Evolutionary conservation across 2,888 invertebrate species (phyloP).

Genomic region (Falcaria lacertinaria): DNA sequence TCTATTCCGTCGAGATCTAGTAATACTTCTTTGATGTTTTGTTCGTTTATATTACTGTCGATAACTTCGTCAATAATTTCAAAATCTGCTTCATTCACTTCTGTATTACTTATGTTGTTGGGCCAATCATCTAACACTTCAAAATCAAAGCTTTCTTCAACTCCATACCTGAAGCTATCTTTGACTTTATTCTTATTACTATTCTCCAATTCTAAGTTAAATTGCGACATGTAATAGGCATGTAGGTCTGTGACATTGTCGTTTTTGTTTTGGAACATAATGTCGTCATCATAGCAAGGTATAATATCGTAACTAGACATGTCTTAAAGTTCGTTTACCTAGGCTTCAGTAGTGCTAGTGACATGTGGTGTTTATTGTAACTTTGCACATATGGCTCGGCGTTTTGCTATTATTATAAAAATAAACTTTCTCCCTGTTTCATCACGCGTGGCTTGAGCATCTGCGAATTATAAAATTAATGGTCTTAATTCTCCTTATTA

Average conservation of each 20-base stretch:
- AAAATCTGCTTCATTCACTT: conserved; percentile 40
- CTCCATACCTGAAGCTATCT: conserved; percentile 61
- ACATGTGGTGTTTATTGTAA: conserved; percentile 64
- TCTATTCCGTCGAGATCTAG: conserved; percentile 67
- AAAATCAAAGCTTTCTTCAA: conserved; percentile 69
- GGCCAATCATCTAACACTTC: conserved; percentile 61
- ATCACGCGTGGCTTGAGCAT: conserved; percentile 68
- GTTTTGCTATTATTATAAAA: conserved; percentile 76
- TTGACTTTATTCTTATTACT: conserved; percentile 48
- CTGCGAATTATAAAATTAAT: conserved; percentile 75
- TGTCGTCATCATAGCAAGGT: conserved; percentile 59
- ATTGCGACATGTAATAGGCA: conserved; percentile 74
- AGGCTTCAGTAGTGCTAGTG: conserved; percentile 68
- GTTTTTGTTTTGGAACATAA: conserved; percentile 56
- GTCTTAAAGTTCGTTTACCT: conserved; percentile 66
- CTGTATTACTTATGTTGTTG: conserved; percentile 24
- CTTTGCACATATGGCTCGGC: conserved; percentile 60
- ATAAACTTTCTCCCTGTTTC: conserved; percentile 74
- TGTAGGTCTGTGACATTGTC: conserved; percentile 67
- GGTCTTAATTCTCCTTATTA: conserved; percentile 58
- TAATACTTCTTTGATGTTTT: conserved; percentile 70
- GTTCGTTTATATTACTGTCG: conserved; percentile 60
- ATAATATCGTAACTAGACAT: conserved; percentile 70
- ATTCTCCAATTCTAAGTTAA: conserved; percentile 72
- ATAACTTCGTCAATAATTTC: conserved; percentile 64